phyloP scores from a whole-genome alignment of 2,888 invertebrate genomes.

The Plutella xylostella region DNA sequence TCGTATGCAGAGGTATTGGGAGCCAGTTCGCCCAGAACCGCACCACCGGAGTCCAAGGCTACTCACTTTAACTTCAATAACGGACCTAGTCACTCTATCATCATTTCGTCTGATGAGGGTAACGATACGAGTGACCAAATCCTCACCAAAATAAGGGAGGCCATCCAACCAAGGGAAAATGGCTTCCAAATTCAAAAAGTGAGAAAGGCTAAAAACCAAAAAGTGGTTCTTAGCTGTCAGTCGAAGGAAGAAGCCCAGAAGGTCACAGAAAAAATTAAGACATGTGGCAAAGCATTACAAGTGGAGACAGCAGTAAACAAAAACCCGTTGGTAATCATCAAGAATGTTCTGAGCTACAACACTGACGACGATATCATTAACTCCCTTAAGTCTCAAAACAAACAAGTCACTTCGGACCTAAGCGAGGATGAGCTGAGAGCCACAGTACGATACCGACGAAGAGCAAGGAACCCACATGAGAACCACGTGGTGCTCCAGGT shows the following conservation, averaged over 20 bases:
- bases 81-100: too few species aligned
- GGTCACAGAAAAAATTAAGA: not conserved
- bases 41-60: too few species aligned
- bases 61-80: too few species aligned
- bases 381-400: not conserved
- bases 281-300: not conserved
- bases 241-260: not conserved
- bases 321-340: not conserved
- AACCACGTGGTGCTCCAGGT: not conserved
- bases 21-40: too few species aligned
- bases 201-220: not conserved
- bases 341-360: not conserved
- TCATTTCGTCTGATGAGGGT: too few species aligned
- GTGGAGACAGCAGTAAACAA: not conserved
- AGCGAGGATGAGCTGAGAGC: not conserved
- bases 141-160: not conserved
- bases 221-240: not conserved
- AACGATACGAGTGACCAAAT: too few species aligned
- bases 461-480: not conserved
- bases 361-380: not conserved
- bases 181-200: not conserved
- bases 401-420: not conserved
- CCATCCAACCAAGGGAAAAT: not conserved
- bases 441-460: not conserved
- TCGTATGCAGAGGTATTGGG: too few species aligned